Conservation (phyloP, 2,113 vertebrate species). For the Zosterops japonicus region DNA sequence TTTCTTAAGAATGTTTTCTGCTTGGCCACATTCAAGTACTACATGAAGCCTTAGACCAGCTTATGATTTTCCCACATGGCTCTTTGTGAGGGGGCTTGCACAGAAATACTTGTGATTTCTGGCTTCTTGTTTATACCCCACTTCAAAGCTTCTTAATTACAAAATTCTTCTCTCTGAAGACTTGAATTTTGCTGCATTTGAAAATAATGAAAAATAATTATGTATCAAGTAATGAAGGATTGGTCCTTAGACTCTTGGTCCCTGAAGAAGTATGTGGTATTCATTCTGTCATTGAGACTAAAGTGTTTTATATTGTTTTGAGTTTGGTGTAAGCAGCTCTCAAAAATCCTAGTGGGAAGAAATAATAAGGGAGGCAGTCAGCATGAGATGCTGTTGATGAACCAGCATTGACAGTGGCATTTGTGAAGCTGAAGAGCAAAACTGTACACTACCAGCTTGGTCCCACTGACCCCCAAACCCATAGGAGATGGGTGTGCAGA, state of each 20-base stretch:
- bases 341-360: neutral
- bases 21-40: neutral
- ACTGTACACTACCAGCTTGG: neutral
- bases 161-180: neutral
- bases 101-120: neutral
- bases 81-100: neutral
- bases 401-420: neutral
- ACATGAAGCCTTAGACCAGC: neutral
- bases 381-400: neutral
- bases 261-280: neutral
- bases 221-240: neutral
- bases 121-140: neutral
- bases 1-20: neutral
- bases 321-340: neutral
- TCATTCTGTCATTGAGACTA: neutral
- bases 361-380: neutral
- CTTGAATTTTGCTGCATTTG: neutral
- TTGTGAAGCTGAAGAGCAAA: neutral
- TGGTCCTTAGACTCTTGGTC: neutral
- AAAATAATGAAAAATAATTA: neutral
- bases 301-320: neutral
- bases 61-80: neutral
- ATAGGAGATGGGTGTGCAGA: neutral
- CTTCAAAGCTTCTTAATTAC: neutral
- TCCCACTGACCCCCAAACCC: neutral